Percentiles rank a stretch among this genome's conserved stretches.
Conservation (phyloP, 2,113 vertebrate species). For the Alligator mississippiensis region DNA sequence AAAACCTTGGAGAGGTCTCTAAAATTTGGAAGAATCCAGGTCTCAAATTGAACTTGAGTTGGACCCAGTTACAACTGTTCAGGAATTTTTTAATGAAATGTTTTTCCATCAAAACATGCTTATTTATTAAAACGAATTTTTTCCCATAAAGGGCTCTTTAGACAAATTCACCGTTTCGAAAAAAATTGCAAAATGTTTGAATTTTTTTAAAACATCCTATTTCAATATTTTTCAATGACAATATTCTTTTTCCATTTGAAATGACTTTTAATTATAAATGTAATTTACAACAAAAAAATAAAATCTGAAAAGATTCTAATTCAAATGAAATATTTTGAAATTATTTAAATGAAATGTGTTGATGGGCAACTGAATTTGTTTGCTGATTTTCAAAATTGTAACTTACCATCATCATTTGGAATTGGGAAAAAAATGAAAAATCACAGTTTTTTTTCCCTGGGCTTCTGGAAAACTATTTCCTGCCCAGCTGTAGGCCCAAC, state of each 20-base stretch:
- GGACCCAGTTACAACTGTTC: not conserved
- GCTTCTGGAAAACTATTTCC: not conserved
- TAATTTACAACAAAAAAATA: not conserved
- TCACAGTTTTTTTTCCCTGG: not conserved
- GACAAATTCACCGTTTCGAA: too few species aligned
- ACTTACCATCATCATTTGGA: not conserved
- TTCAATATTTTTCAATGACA: not conserved
- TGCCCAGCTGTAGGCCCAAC: not conserved
- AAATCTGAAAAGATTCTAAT: not conserved
- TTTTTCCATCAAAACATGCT: not conserved
- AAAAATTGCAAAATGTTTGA: too few species aligned
- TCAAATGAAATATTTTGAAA: not conserved
- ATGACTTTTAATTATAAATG: not conserved
- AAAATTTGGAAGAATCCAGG: not conserved
- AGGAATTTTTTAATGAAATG: not conserved
- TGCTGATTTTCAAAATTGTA: not conserved
- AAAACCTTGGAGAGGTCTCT: not conserved
- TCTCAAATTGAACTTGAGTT: not conserved
- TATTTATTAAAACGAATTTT: too few species aligned
- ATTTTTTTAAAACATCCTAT: too few species aligned
- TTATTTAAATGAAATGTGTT: not conserved
- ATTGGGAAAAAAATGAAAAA: not conserved
- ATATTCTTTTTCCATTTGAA: not conserved
- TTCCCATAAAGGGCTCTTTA: too few species aligned
- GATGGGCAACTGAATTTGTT: not conserved